Base-by-base conservation (phyloP, 2,113 vertebrate species). In the Arizona elegans region DNA sequence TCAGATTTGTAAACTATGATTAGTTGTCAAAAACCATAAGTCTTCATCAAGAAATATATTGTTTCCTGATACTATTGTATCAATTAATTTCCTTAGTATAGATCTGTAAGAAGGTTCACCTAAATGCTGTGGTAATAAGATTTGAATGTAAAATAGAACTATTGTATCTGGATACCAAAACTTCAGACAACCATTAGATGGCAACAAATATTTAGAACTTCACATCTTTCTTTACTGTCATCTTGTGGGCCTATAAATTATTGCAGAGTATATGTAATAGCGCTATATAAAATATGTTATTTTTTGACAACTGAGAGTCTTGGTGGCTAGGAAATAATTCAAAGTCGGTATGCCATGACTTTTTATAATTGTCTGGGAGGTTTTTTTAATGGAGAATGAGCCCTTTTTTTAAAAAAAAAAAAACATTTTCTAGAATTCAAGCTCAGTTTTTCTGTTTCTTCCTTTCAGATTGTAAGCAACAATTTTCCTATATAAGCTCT, bases 21-120 rank as follows among this genome's bases (percentile, higher is more conserved):
- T 43, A 85, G 43, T 53, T 15, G 5, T 54, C 33, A n/a, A 75
- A 47, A 47, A 59, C 58, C 43, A 0, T 94, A 94, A 95, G 94
- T 91, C 21, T 94, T 88, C 91, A 19, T 91, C 94, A 93, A 81
- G 90, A 89, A 0, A 0, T 56, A 86, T 29, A 75, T 11, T 91
- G 9, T 93, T 96, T 91, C 62, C 90, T 85, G 91, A 62, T 92
- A 85, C 19, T 94, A 94, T 94, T 90, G 86, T 52, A 9, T 94
- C 85, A 52, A 86, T 62, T 33, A 89, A 89, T 47, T 23, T 89
- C 23, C 55, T 59, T 90, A 50, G 38, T 26, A 59, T 7, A 24
- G 85, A 26, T 23, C 85, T 86, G 21, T 86, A 50, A 86, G 43
- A 10, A 86, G 10, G 43, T 24, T 50, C 19, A n/a, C 9, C 85